A percentile compares a stretch with the other conserved stretches of the same genome.
phyloP scores from a whole-genome alignment of 2,888 invertebrate genomes.

The Caenorhabditis virilis region DNA sequence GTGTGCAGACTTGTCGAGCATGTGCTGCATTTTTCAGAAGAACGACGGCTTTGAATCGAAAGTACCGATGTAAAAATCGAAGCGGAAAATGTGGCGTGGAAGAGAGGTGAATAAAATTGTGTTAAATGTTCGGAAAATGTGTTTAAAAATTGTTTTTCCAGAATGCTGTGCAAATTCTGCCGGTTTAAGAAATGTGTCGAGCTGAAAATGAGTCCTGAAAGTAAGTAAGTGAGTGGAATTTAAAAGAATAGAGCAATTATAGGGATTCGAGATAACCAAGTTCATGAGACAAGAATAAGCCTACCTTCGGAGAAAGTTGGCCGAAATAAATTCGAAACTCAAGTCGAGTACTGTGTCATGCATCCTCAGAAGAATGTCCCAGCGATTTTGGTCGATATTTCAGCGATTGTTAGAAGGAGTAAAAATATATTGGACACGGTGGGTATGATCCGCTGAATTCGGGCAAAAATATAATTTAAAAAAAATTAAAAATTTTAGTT shows the following conservation, averaged over 20 bases:
- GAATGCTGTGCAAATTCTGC: slow-evolving; percentile 7
- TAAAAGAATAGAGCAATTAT: no score
- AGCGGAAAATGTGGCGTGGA: slow-evolving; percentile 20
- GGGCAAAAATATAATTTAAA: no score
- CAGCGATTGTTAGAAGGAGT: slow-evolving; percentile 9
- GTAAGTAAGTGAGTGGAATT: slow-evolving; percentile 2
- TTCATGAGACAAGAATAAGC: not conserved
- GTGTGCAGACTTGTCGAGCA: slow-evolving; percentile 22
- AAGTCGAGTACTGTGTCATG: no score
- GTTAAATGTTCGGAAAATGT: not conserved
- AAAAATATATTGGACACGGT: slow-evolving; percentile 10
- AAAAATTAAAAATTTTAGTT: no score
- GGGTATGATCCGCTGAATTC: no score
- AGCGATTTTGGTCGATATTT: slow-evolving; percentile 4
- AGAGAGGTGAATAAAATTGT: no score
- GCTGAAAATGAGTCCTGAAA: slow-evolving; percentile 4
- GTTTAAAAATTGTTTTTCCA: not conserved
- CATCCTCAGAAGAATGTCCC: no score
- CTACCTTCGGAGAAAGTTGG: not conserved
- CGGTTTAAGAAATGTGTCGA: slow-evolving; percentile 9
- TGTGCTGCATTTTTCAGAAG: slow-evolving; percentile 35
- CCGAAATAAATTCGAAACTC: no score
- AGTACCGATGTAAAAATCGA: slow-evolving; percentile 14
- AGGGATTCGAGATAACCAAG: not conserved
- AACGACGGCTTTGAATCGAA: slow-evolving; percentile 15